Evolutionary conservation across 2,888 invertebrate species (phyloP), one percentile per base, ranked within the genome.

Genomic region (Perdita meconis): DNA sequence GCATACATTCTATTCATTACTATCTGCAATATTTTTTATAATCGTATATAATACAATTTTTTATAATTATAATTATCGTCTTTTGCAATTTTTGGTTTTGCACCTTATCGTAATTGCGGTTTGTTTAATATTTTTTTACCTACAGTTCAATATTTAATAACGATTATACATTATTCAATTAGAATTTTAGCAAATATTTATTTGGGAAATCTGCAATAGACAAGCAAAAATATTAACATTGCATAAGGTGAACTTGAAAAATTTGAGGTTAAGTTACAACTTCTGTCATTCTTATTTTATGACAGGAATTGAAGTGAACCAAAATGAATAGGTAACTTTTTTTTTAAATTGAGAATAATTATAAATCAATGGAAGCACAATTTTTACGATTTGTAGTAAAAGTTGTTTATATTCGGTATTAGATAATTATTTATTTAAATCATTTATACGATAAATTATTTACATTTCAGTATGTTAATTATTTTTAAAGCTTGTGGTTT

Each of bases 231-330:
- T n/a, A 55, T 5, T 1, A 16, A n/a, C 38, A 5, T 42, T 22
- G 8, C 6, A 56, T 16, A 16, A 2, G 6, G 1, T 22, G n/a
- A 44, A n/a, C 1, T 47, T 4, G 3, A 47, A 26, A 44, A 60
- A 42, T 69, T 61, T 44, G 24, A 69, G 69, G 69, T 69, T 69
- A 69, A 12, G 19, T 44, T 26, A 36, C 8, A 36, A 10, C 10
- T 47, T 10, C 5, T 22, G 1, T 65, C n/a, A 16, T 16, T 10
- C 6, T 13, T 24, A n/a, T 22, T 47, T 47, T 47, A 47, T 47
- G 6, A 22, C 6, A 19, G 10, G 47, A 47, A 19, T 3, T 8
- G 19, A 44, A 16, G n/a, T 44, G 2, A 44, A 16, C 19, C 44
- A 8, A n/a, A n/a, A n/a, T n/a, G n/a, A n/a, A n/a, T n/a, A n/a